Evolutionary conservation across 2,888 invertebrate species (phyloP).

Genomic region (Coelopa pilipes): DNA sequence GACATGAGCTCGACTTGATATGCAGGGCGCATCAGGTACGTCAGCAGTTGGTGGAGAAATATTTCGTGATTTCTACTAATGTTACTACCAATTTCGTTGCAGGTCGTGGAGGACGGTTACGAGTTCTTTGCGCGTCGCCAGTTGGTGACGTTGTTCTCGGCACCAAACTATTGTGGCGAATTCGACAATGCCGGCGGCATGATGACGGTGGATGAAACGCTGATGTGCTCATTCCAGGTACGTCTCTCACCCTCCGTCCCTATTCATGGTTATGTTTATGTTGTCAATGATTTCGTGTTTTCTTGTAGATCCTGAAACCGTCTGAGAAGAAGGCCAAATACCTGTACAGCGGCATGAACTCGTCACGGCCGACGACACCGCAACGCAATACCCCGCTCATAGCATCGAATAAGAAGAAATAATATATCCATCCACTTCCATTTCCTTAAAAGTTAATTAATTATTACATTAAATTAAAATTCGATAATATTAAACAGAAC

Average conservation of each 20-base stretch:
- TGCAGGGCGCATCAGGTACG: constrained; percentile 99
- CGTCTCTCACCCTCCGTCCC: constrained; percentile 49
- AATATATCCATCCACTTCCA: constrained; percentile 67
- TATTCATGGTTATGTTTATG: neutral
- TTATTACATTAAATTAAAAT: constrained; percentile 51
- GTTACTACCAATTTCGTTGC: too few relatives aligned
- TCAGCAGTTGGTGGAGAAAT: too few relatives aligned
- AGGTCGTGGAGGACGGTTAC: constrained; percentile 99
- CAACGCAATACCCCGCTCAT: constrained; percentile 77
- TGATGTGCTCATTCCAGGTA: constrained; percentile 99
- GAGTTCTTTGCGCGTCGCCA: constrained; percentile 98
- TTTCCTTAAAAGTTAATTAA: constrained; percentile 64
- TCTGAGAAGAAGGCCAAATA: constrained; percentile 99
- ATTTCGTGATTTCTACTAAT: too few relatives aligned
- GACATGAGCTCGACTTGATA: constrained; percentile 99
- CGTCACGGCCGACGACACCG: constrained; percentile 86
- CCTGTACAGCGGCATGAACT: constrained; percentile 91
- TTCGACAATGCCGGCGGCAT: constrained; percentile 85
- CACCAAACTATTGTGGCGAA: constrained; percentile 95
- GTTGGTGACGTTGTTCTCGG: constrained; percentile 90
- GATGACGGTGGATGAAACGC: constrained; percentile 99
- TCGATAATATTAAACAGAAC: constrained; percentile 46
- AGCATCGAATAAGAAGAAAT: constrained; percentile 67
- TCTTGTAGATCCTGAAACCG: constrained; percentile 96
- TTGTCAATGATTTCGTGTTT: constrained; percentile 41